Percentiles rank a stretch among this genome's conserved stretches.
These are phyloP conservation scores for Triplophysa rosa DNA, from an alignment of 2,113 vertebrate genomes.

Conservation along the genomic window DNA sequence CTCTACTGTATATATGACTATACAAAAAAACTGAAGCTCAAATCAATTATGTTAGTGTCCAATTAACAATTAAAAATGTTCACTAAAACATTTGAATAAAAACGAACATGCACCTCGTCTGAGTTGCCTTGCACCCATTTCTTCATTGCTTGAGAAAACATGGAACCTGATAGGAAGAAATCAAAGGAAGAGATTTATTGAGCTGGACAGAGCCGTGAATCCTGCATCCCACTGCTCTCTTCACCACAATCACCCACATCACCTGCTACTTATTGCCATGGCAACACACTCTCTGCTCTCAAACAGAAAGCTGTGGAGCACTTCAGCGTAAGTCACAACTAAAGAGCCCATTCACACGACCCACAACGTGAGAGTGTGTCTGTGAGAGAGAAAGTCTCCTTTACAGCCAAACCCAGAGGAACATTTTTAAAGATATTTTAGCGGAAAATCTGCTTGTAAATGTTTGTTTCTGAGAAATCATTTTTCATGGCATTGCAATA, in stretches of 20 bases:
- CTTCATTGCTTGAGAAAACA: slow-evolving; percentile 94
- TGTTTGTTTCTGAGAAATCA: too few relatives aligned
- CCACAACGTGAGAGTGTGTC: background rate
- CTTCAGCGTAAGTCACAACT: slow-evolving; percentile 30
- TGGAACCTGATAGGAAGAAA: slow-evolving; percentile 74
- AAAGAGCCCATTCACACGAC: slow-evolving; percentile 33
- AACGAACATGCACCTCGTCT: slow-evolving; percentile 77
- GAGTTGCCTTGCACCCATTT: slow-evolving; percentile 91
- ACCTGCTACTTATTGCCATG: slow-evolving; percentile 48
- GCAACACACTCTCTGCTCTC: slow-evolving; percentile 46
- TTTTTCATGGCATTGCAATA: too few relatives aligned
- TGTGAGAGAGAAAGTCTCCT: background rate
- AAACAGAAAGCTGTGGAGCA: slow-evolving; percentile 36
- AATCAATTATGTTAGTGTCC: too few relatives aligned
- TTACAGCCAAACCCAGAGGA: too few relatives aligned
- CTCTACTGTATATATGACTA: background rate
- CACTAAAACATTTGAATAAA: too few relatives aligned
- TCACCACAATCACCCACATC: slow-evolving; percentile 41
- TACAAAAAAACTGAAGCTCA: too few relatives aligned
- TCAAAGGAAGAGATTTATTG: background rate
- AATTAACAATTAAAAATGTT: too few relatives aligned
- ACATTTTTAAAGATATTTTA: too few relatives aligned
- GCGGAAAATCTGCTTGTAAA: too few relatives aligned
- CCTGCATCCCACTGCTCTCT: slow-evolving; percentile 36
- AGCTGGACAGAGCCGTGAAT: background rate